Conservation (phyloP, 2,113 vertebrate species). For the Ochotona curzoniae region DNA sequence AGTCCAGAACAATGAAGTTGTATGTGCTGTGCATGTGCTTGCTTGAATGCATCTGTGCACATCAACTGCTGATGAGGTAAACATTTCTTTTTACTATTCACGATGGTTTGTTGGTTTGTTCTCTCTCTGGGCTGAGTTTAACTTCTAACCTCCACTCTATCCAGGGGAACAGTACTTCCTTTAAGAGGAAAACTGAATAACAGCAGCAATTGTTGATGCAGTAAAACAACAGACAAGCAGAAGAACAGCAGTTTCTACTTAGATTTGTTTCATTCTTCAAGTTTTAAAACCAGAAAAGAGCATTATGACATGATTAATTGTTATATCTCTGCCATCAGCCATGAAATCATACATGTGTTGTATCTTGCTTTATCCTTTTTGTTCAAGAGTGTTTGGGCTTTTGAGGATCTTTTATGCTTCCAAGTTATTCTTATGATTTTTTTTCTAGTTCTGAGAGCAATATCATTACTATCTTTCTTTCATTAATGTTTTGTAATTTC, state of each 20-base stretch:
- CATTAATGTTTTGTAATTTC: too few relatives aligned
- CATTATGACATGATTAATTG: too few relatives aligned
- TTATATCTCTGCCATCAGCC: too few relatives aligned
- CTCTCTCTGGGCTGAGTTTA: neutral
- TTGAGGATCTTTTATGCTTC: too few relatives aligned
- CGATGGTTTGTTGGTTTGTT: slow-evolving; percentile 20
- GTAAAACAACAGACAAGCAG: neutral
- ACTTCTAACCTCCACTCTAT: neutral
- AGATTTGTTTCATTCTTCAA: neutral
- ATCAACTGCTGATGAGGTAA: neutral
- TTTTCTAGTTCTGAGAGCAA: too few relatives aligned
- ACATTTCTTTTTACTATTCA: slow-evolving; percentile 40
- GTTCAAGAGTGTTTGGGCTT: too few relatives aligned
- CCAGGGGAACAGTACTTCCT: neutral
- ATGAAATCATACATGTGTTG: too few relatives aligned
- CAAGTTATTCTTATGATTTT: too few relatives aligned
- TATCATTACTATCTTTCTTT: too few relatives aligned
- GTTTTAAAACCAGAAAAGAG: slow-evolving; percentile 30
- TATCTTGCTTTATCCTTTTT: too few relatives aligned
- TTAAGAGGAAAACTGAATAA: neutral
- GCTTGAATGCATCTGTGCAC: neutral
- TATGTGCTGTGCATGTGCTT: too few relatives aligned
- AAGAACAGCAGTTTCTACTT: neutral
- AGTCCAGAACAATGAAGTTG: neutral
- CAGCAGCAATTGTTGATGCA: neutral